These are phyloP conservation scores for Rotaria socialis DNA, from an alignment of 2,888 invertebrate genomes.

Conservation along the genomic window DNA sequence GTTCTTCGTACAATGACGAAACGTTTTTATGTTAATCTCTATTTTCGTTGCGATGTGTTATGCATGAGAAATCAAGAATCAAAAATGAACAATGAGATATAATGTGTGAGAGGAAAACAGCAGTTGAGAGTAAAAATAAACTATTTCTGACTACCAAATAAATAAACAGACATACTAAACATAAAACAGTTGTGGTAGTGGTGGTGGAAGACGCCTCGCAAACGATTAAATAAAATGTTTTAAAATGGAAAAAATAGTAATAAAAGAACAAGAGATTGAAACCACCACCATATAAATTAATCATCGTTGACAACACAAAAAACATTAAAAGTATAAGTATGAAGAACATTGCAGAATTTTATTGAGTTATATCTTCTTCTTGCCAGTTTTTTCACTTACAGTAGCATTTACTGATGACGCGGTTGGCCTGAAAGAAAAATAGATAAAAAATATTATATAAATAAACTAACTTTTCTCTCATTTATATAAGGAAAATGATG, in stretches of 20 bases:
- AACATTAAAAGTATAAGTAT: background rate
- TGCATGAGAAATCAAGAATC: background rate
- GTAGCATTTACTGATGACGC: background rate
- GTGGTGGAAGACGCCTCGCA: slow-evolving; percentile 11
- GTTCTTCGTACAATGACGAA: background rate
- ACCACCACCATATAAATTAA: background rate
- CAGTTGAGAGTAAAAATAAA: background rate
- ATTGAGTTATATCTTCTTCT: background rate
- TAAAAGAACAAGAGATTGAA: background rate
- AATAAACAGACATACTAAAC: background rate
- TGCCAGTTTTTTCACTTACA: background rate
- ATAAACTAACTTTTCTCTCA: too few relatives aligned
- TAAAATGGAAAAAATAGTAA: background rate
- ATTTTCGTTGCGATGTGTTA: background rate
- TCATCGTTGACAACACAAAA: background rate
- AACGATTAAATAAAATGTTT: background rate
- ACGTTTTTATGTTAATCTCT: background rate
- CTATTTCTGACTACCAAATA: background rate
- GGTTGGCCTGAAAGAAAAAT: background rate
- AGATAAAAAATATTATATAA: background rate
- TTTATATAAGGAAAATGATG: too few relatives aligned
- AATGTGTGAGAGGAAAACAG: background rate
- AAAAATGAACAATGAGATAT: background rate
- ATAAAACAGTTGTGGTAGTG: background rate
- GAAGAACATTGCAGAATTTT: background rate